Conservation (phyloP, 2,888 invertebrate genomes). For the Labia minor region DNA sequence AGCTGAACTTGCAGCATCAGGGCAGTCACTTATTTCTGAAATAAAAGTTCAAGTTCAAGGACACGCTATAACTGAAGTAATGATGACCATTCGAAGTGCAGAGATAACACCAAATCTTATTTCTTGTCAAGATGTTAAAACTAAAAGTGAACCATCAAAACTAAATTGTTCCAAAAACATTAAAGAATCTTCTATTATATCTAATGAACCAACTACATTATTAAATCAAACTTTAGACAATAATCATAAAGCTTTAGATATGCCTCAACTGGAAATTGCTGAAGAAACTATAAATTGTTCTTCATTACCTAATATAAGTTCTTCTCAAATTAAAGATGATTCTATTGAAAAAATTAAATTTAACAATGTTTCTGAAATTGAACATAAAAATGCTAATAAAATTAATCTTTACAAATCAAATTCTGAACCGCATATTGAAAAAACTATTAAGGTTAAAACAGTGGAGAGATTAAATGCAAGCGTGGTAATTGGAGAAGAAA, state of each 20-base stretch:
- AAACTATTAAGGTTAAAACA: no score
- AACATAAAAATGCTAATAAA: background rate
- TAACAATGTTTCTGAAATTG: background rate
- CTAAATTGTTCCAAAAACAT: background rate
- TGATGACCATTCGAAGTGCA: background rate
- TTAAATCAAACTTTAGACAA: background rate
- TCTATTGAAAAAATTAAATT: background rate
- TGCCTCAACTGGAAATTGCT: background rate
- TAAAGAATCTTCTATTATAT: background rate
- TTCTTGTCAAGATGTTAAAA: background rate
- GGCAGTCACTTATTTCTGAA: background rate
- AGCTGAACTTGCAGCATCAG: background rate
- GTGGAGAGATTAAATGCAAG: no score
- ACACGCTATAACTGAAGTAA: background rate
- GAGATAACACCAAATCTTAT: background rate
- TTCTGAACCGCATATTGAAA: no score
- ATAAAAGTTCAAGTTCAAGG: background rate
- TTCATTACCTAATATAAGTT: background rate
- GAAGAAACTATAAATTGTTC: background rate
- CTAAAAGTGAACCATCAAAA: background rate
- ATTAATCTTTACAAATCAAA: background rate
- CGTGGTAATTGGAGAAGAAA: no score
- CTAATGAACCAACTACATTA: no score
- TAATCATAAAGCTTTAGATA: background rate
- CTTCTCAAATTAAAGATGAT: background rate